These are phyloP conservation scores for Philopotamus ludificatus DNA, from an alignment of 1,140 invertebrate species.

Conservation along the genomic window DNA sequence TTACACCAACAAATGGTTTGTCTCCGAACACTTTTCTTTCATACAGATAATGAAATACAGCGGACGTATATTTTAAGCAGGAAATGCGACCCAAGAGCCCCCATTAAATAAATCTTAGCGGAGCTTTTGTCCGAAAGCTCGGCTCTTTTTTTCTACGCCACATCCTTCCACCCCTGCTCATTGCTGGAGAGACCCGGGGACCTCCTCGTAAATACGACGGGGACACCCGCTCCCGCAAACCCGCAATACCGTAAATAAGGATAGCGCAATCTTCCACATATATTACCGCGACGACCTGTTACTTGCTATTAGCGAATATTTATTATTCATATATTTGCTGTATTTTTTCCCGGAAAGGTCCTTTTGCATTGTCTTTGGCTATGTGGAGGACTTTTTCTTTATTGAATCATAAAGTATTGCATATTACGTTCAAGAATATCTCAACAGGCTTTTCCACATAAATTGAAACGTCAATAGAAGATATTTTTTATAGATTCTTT, in stretches of 20 bases:
- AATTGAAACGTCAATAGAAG: too few species aligned
- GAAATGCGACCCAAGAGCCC: constrained; percentile 1
- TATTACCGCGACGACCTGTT: constrained; percentile 12
- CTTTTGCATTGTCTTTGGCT: too few species aligned
- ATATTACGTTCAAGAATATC: too few species aligned
- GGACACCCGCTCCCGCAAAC: not conserved
- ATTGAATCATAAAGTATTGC: too few species aligned
- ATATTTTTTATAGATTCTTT: too few species aligned
- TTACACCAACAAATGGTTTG: too few species aligned
- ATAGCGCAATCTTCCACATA: constrained; percentile 6
- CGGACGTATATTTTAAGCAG: not conserved
- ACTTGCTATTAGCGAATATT: not conserved
- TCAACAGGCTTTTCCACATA: too few species aligned
- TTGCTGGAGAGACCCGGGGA: not conserved
- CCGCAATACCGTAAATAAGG: constrained; percentile 19
- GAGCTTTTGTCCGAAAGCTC: constrained; percentile 12
- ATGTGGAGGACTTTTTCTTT: too few species aligned
- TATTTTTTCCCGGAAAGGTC: not conserved
- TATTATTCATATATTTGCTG: not conserved
- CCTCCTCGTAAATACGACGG: constrained; percentile 18
- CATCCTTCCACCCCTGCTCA: not conserved
- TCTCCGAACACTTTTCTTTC: too few species aligned
- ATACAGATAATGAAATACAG: not conserved
- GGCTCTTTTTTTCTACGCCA: not conserved
- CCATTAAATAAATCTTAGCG: constrained; percentile 22